Percentiles rank a stretch among this genome's conserved stretches.
phyloP scores from a whole-genome alignment of 2,888 invertebrate genomes.

The Liodrosophila aerea region DNA sequence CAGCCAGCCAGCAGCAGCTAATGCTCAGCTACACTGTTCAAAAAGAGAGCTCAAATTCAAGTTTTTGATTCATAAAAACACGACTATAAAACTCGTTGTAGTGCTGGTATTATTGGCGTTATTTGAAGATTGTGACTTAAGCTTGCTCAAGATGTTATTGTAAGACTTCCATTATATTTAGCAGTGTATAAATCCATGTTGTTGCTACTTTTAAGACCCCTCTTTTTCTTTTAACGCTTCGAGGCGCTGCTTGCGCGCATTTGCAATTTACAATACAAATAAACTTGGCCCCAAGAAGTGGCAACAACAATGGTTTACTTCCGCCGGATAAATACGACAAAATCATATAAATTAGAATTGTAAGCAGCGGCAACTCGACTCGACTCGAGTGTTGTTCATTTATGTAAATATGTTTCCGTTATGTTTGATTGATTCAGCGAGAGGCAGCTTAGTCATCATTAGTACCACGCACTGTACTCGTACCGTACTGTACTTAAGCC shows the following conservation, averaged over 20 bases:
- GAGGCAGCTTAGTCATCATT: conserved; percentile 45
- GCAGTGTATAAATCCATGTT: no score
- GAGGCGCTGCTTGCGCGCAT: conserved; percentile 57
- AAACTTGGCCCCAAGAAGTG: conserved; percentile 52
- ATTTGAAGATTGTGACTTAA: conserved; percentile 19
- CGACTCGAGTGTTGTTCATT: conserved; percentile 8
- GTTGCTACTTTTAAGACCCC: conserved; percentile 50
- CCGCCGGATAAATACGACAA: conserved; percentile 78
- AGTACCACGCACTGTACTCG: conserved; percentile 5
- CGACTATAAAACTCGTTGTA: no score
- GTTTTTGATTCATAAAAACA: no score
- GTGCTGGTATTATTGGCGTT: conserved; percentile 37
- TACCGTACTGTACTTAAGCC: conserved; percentile 1
- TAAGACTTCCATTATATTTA: no score
- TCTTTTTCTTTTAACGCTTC: no score
- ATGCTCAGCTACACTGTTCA: conserved; percentile 65
- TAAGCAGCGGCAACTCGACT: conserved; percentile 24
- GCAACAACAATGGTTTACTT: conserved; percentile 67
- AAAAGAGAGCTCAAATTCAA: no score
- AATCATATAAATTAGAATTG: conserved; percentile 66
- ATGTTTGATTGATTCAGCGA: conserved; percentile 41
- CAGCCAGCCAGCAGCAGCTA: conserved; percentile 45
- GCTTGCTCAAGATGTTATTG: conserved; percentile 29
- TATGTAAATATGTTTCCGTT: conserved; percentile 54
- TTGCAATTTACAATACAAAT: conserved; percentile 74